phyloP scores from a whole-genome alignment of 2,113 vertebrate species.

The Nanorana parkeri region DNA sequence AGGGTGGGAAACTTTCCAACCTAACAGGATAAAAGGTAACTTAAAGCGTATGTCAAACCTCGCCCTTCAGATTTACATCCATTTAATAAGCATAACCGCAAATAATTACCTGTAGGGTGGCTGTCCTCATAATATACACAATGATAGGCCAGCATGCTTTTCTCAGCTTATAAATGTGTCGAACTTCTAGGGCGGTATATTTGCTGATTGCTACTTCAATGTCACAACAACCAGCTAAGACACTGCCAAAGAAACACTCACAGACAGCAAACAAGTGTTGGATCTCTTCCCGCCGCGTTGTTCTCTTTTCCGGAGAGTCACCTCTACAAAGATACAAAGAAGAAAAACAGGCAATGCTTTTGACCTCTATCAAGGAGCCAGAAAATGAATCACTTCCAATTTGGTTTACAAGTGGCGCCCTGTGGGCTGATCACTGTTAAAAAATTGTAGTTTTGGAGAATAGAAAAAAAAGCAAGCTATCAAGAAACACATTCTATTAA shows the following conservation, averaged over 20 bases:
- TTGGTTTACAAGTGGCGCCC: slow-evolving; percentile 3
- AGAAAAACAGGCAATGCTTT: slow-evolving; percentile 1
- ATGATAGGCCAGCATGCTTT: neutral
- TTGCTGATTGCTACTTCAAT: slow-evolving; percentile 99
- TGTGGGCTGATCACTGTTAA: slow-evolving; percentile 16
- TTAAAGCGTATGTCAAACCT: too few species aligned
- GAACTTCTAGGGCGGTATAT: slow-evolving; percentile 99
- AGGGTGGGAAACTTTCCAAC: too few species aligned
- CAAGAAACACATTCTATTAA: slow-evolving; percentile 15
- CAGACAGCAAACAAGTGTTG: slow-evolving; percentile 73
- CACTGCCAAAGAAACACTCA: slow-evolving; percentile 99
- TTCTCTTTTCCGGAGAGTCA: neutral
- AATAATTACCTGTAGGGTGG: neutral
- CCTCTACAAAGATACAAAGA: slow-evolving; percentile 18
- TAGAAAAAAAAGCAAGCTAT: slow-evolving; percentile 23
- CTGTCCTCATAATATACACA: neutral
- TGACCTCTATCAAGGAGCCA: slow-evolving; percentile 26
- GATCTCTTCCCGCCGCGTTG: neutral
- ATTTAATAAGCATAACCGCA: neutral
- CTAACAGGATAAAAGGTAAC: too few species aligned
- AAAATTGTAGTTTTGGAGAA: neutral
- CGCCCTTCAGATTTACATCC: neutral
- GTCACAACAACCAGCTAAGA: slow-evolving; percentile 99
- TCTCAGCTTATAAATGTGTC: slow-evolving; percentile 76
- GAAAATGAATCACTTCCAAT: slow-evolving; percentile 31